A percentile compares a stretch with the other conserved stretches of the same genome.
Conservation (phyloP, 2,113 vertebrate genomes). For the Psilopogon haemacephalus region DNA sequence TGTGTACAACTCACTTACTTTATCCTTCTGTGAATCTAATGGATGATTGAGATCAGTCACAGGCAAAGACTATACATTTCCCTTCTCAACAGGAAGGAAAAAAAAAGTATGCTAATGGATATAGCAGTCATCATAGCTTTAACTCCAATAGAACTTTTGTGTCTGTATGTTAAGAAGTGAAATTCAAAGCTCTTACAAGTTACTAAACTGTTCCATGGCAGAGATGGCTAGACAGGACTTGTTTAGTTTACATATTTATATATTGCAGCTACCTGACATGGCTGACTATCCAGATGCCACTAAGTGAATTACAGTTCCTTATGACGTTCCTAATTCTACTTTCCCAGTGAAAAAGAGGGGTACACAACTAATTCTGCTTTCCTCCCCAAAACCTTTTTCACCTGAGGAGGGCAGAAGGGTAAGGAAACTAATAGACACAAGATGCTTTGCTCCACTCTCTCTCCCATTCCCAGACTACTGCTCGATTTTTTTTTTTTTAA, state of each 20-base stretch:
- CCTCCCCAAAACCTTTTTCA: background rate
- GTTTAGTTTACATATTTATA: background rate
- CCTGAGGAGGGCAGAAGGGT: background rate
- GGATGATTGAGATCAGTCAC: background rate
- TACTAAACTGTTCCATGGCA: background rate
- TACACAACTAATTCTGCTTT: background rate
- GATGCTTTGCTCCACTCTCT: background rate
- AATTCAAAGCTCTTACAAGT: background rate
- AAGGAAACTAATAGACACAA: background rate
- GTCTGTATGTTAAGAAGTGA: background rate
- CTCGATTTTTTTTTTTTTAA: background rate
- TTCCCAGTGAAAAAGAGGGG: background rate
- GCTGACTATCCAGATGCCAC: background rate
- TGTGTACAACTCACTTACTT: background rate
- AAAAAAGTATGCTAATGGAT: background rate
- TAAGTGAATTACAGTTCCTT: background rate
- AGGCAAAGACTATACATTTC: background rate
- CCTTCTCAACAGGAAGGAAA: background rate
- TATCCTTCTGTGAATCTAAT: background rate
- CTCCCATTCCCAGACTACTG: background rate
- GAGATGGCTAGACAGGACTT: background rate
- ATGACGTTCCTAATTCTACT: background rate
- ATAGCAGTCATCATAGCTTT: background rate
- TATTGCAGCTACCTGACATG: background rate
- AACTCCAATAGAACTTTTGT: background rate